Evolutionary conservation across 2,113 vertebrate genomes (phyloP), one percentile per base, ranked within the genome.

Genomic region (Myrmecophaga tridactyla): DNA sequence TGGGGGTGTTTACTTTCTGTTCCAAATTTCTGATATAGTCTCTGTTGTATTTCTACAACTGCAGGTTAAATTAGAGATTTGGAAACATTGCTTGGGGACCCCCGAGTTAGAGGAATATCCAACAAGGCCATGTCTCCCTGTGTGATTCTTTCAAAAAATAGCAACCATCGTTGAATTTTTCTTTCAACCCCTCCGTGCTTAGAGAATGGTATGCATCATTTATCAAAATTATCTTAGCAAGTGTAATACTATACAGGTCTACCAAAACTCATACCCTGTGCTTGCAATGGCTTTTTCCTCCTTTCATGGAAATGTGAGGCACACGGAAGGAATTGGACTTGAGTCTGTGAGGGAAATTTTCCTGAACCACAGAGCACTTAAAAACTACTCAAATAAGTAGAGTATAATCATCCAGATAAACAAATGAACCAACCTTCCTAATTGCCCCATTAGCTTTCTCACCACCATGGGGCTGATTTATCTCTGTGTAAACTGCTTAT

Each of bases 351-450:
- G 36, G 78, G 93, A 56, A 81, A 62, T 60, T 89, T 69, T 92
- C 88, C 88, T 31, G 75, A 95, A 94, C 92, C 89, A 63, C 75
- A 94, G 82, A 84, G 31, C 70, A 92, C 75, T 96, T 90, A 80
- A 58, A 65, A 76, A 95, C 88, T 23, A 70, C 90, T 89, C 63
- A 25, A 0, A 86, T 73, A 81, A 90, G 67, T 18, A 70, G 76
- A 72, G 67, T 70, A 4, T 31, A 34, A 69, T 65, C 88, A 65
- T 70, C 81, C 67, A 63, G 69, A 84, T 81, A 92, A 95, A 97
- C 93, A 95, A 36, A 89, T 89, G 90, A 90, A 65, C 91, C 95
- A 41, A 77, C 85, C 86, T 96, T 53, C 85, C 95, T 92, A 46
- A 88, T n/a, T 77, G 85, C 81, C 81, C 81, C 7, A 1, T 82